phyloP scores from a whole-genome alignment of 2,113 vertebrate species.

The Dipodomys stephensi region DNA sequence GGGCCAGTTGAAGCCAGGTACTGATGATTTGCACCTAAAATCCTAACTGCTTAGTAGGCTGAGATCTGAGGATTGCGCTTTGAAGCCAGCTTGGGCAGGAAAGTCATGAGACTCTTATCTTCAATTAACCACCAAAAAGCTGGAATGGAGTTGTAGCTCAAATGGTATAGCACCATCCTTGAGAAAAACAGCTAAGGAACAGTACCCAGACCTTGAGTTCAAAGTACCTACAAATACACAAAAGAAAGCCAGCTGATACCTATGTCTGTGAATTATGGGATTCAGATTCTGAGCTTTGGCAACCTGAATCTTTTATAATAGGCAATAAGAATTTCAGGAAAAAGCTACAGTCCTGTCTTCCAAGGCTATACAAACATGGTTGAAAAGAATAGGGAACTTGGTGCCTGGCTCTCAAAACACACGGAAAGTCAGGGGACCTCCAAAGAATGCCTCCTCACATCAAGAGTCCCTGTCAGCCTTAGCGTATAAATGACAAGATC shows the following conservation, averaged over 20 bases:
- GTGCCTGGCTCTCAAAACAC: neutral
- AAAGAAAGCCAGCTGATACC: neutral
- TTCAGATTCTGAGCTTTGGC: neutral
- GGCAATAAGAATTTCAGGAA: neutral
- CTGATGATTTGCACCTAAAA: too few species aligned
- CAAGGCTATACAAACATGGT: neutral
- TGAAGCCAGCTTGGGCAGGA: too few species aligned
- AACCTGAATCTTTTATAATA: neutral
- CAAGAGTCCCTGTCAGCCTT: neutral
- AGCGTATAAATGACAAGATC: neutral
- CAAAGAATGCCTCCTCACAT: neutral
- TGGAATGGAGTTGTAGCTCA: too few species aligned
- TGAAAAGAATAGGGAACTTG: neutral
- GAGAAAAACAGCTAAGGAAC: too few species aligned
- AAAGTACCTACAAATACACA: too few species aligned
- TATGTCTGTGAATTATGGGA: neutral
- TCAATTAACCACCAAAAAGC: too few species aligned
- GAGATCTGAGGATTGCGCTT: too few species aligned
- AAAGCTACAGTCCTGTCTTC: neutral
- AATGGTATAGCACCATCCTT: too few species aligned
- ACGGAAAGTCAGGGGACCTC: neutral
- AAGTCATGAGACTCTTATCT: too few species aligned
- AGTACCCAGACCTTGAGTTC: too few species aligned
- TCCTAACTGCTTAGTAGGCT: too few species aligned
- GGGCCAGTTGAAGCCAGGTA: too few species aligned